phyloP scores from a whole-genome alignment of 2,888 invertebrate species.

The Opisthograptis luteolata region DNA sequence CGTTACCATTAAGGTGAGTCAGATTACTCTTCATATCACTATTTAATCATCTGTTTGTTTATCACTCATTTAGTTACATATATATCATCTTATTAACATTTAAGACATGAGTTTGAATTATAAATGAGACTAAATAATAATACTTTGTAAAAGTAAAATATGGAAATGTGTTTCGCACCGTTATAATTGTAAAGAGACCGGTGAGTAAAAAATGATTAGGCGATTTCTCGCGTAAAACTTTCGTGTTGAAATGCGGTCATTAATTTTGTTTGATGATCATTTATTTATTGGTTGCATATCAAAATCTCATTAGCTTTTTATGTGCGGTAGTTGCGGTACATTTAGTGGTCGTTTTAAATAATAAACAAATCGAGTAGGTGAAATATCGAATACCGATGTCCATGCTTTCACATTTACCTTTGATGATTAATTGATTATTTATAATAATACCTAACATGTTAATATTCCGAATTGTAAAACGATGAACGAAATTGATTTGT shows the following conservation, averaged over 20 bases:
- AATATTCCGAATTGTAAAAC: not conserved
- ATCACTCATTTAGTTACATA: slow-evolving; percentile 17
- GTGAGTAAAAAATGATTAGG: not conserved
- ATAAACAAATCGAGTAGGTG: not conserved
- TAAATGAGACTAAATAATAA: slow-evolving; percentile 4
- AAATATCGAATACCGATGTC: too few species aligned
- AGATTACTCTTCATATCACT: too few species aligned
- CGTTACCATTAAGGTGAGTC: slow-evolving; percentile 92
- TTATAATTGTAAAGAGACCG: slow-evolving; percentile 7
- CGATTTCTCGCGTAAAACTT: slow-evolving; percentile 4
- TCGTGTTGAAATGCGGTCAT: slow-evolving; percentile 20
- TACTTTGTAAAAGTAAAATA: slow-evolving; percentile 1
- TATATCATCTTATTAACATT: too few species aligned
- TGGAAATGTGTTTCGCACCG: slow-evolving; percentile 10
- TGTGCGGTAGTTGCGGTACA: not conserved
- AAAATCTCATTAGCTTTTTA: slow-evolving; percentile 17
- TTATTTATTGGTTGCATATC: slow-evolving; percentile 10
- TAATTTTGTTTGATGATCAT: slow-evolving; percentile 23
- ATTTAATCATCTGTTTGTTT: too few species aligned
- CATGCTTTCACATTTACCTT: too few species aligned
- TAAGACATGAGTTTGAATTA: slow-evolving; percentile 13
- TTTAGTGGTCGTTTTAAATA: slow-evolving; percentile 1
- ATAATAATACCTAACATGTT: too few species aligned
- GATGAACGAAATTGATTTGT: not conserved
- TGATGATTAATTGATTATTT: too few species aligned